These are phyloP conservation scores for Thymallus thymallus DNA, from an alignment of 2,113 vertebrate genomes.

Conservation along the genomic window DNA sequence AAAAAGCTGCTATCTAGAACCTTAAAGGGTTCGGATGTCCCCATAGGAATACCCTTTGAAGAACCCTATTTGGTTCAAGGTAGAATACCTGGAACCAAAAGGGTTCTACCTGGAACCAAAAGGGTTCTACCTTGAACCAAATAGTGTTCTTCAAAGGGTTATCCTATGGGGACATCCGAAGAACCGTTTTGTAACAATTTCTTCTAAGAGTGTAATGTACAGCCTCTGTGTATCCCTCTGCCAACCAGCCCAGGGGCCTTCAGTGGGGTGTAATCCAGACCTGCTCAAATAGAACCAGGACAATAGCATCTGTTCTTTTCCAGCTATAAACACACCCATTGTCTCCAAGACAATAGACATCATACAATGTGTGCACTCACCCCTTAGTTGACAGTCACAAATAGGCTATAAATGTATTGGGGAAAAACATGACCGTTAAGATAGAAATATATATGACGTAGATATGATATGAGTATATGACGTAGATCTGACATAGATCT, in stretches of 20 bases:
- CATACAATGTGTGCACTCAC: conserved; percentile 31
- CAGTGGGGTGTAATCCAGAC: conserved; percentile 59
- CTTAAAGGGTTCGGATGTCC: no score
- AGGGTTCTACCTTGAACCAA: no score
- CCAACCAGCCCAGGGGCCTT: conserved; percentile 38
- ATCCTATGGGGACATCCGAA: no score
- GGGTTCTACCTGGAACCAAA: no score
- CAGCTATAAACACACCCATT: conserved; percentile 58
- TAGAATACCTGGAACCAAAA: no score
- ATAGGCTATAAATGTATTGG: not conserved
- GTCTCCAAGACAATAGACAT: conserved; percentile 51
- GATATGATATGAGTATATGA: no score
- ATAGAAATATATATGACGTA: not conserved
- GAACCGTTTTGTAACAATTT: no score
- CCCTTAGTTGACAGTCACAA: conserved; percentile 5
- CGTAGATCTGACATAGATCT: no score
- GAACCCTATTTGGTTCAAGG: no score
- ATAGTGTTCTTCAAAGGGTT: no score
- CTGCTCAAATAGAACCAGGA: conserved; percentile 51
- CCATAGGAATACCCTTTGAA: no score
- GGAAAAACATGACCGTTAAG: conserved; percentile 5
- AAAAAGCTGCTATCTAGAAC: no score
- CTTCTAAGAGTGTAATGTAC: not conserved
- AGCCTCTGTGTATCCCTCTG: not conserved
- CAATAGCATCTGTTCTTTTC: conserved; percentile 57